These are phyloP conservation scores for Bombus impatiens DNA, from an alignment of 1,140 invertebrate genomes.

Conservation along the genomic window DNA sequence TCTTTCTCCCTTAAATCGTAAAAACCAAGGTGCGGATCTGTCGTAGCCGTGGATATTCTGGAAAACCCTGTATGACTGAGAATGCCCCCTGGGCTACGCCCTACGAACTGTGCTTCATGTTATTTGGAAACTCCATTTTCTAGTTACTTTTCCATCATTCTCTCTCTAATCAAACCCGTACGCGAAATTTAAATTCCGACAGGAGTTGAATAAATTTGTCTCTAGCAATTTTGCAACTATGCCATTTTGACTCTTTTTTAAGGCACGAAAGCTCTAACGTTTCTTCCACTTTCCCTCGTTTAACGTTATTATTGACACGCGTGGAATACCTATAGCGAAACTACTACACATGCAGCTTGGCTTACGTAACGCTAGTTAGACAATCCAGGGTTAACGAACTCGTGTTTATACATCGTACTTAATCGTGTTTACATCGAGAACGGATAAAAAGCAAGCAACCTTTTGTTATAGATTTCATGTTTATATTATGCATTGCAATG, in stretches of 20 bases:
- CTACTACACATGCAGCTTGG: no score
- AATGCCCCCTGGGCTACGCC: slow-evolving; percentile 73
- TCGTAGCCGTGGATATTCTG: slow-evolving; percentile 37
- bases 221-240: fast-evolving
- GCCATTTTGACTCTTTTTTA: background rate
- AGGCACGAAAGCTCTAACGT: fast-evolving
- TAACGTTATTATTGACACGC: background rate
- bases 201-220: background rate
- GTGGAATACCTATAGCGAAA: background rate
- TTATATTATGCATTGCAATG: no score
- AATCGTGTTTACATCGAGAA: no score
- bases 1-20: slow-evolving; percentile 70
- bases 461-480: background rate
- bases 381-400: background rate
- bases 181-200: background rate
- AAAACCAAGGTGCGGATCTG: slow-evolving; percentile 68
- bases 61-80: slow-evolving; percentile 63
- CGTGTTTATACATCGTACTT: no score
- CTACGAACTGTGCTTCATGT: slow-evolving; percentile 51
- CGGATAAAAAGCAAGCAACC: background rate
- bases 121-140: slow-evolving; percentile 31
- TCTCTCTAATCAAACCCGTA: background rate
- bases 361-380: no score
- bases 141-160: background rate
- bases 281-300: background rate